Conservation (phyloP, 2,113 vertebrate species). For the Alethe diademata region DNA sequence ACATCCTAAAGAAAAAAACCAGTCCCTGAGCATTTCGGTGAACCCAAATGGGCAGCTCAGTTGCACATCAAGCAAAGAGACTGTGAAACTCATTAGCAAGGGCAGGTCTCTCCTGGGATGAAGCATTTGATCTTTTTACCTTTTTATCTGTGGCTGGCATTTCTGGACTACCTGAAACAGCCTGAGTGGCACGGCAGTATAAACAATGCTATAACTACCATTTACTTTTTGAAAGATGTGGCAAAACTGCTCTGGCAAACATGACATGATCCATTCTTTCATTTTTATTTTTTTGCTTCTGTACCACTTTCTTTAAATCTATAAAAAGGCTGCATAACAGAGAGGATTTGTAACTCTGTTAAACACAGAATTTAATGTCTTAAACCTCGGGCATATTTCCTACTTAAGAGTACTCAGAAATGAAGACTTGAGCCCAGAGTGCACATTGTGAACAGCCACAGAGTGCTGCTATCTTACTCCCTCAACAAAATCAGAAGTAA, state of each 20-base stretch:
- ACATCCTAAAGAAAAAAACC: background rate
- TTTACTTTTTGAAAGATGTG: background rate
- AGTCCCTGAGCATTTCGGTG: background rate
- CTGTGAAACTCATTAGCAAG: background rate
- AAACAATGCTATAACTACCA: background rate
- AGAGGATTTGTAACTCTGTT: background rate
- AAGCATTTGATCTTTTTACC: background rate
- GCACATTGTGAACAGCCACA: background rate
- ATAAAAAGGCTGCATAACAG: background rate
- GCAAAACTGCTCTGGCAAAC: background rate
- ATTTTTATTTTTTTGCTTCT: background rate
- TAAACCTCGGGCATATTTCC: background rate
- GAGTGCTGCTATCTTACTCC: background rate
- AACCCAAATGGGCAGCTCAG: background rate
- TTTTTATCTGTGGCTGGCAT: background rate
- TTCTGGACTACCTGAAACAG: background rate
- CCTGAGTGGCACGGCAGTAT: background rate
- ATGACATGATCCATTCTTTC: background rate
- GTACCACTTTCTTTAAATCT: background rate
- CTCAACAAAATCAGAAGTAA: background rate
- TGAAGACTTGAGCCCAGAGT: background rate
- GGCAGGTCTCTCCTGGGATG: background rate
- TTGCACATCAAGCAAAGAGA: background rate
- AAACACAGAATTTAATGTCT: background rate
- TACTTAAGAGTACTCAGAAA: background rate